A percentile compares a stretch with the other conserved stretches of the same genome.
Evolutionary conservation across 2,888 invertebrate genomes (phyloP).

Genomic region (Agriopis aurantiaria): DNA sequence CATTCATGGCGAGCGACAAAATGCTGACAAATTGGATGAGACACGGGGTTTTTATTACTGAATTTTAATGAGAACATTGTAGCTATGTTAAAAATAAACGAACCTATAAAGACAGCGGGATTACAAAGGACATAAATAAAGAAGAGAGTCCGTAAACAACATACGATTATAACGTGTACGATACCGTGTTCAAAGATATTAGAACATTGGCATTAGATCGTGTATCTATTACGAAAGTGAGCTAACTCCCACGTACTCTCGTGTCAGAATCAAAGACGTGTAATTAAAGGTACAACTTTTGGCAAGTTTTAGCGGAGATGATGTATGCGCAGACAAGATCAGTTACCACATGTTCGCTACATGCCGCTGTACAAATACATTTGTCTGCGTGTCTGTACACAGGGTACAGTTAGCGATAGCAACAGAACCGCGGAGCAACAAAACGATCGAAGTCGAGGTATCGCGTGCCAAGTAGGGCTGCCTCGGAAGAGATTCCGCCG

Average conservation of each 20-base stretch:
- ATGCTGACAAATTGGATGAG: conserved; percentile 49
- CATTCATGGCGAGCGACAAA: conserved; percentile 48
- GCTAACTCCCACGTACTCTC: conserved; percentile 43
- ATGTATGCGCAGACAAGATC: conserved; percentile 62
- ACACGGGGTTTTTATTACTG: conserved; percentile 37
- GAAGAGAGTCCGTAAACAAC: conserved; percentile 29
- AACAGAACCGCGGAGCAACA: conserved; percentile 63
- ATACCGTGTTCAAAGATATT: conserved; percentile 34
- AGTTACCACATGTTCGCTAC: conserved; percentile 59
- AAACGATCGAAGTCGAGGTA: conserved; percentile 66
- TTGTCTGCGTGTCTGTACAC: conserved; percentile 44
- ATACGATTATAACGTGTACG: conserved; percentile 31
- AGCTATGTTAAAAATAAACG: conserved; percentile 35
- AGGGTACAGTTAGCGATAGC: conserved; percentile 54
- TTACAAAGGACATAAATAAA: conserved; percentile 25
- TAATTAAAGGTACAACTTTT: conserved; percentile 57
- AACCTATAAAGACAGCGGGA: conserved; percentile 25
- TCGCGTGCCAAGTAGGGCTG: conserved; percentile 56
- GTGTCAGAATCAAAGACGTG: conserved; percentile 57
- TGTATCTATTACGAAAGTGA: conserved; percentile 48
- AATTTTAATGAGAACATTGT: conserved; percentile 36
- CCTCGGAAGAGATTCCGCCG: conserved; percentile 49
- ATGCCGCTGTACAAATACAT: conserved; percentile 40
- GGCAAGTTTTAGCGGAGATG: conserved; percentile 65
- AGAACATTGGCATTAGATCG: conserved; percentile 43